phyloP scores from a whole-genome alignment of 2,888 invertebrate species.

The Latheticus oryzae region DNA sequence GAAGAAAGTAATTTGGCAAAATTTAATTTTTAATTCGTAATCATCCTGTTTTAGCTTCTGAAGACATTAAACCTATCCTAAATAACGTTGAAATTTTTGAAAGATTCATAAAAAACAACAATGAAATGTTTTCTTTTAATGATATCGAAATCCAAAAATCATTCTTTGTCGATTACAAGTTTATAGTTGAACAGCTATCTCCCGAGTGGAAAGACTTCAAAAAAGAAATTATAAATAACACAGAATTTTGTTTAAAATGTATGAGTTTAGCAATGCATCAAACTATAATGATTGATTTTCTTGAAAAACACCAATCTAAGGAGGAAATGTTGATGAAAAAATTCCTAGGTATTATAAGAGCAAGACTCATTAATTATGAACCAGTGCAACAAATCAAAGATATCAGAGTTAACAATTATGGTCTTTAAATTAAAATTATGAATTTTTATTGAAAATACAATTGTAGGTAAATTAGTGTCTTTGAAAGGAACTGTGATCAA shows the following conservation, averaged over 20 bases:
- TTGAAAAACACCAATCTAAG: conserved; percentile 63
- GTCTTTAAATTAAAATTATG: conserved; percentile 62
- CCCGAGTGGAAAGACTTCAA: conserved; percentile 68
- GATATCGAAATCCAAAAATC: conserved; percentile 71
- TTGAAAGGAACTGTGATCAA: conserved; percentile 88
- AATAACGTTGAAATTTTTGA: too few species aligned
- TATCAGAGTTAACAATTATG: conserved; percentile 79
- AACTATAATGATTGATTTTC: conserved; percentile 66
- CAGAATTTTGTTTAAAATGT: conserved; percentile 76
- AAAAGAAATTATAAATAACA: conserved; percentile 75
- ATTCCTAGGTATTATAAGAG: conserved; percentile 67
- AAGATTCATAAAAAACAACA: conserved; percentile 68
- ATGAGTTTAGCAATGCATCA: conserved; percentile 86
- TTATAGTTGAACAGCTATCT: conserved; percentile 68
- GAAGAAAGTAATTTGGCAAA: conserved; percentile 62
- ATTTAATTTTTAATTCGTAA: conserved; percentile 1
- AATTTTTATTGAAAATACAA: conserved; percentile 17
- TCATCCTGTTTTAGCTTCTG: too few species aligned
- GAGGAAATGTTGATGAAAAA: conserved; percentile 61
- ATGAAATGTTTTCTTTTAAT: conserved; percentile 67
- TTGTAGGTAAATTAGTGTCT: conserved; percentile 78
- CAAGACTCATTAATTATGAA: conserved; percentile 73
- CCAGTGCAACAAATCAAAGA: conserved; percentile 75
- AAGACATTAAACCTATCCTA: too few species aligned
- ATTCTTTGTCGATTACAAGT: conserved; percentile 71